phyloP scores from a whole-genome alignment of 2,888 invertebrate species.

The Sinodicranocentrus sp. region DNA sequence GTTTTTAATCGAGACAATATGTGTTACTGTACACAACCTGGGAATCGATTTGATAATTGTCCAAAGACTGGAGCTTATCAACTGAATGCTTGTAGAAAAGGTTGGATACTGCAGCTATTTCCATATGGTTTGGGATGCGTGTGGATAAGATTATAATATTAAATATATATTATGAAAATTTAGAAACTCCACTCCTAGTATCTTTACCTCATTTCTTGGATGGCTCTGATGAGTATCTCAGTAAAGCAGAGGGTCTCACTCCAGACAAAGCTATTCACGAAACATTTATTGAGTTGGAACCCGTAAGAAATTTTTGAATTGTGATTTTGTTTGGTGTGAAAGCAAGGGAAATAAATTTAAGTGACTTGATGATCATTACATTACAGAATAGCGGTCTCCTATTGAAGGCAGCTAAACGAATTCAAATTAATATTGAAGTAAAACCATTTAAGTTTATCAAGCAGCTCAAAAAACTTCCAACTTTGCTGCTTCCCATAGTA shows the following conservation, averaged over 20 bases:
- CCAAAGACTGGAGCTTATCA: slow-evolving; percentile 68
- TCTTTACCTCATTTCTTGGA: slow-evolving; percentile 70
- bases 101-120: too few relatives aligned
- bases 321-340: slow-evolving; percentile 3
- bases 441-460: slow-evolving; percentile 60
- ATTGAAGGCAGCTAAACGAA: slow-evolving; percentile 64
- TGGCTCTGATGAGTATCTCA: slow-evolving; percentile 54
- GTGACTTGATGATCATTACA: neutral
- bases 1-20: slow-evolving; percentile 66
- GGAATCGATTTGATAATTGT: slow-evolving; percentile 59
- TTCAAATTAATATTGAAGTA: slow-evolving; percentile 71
- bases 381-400: slow-evolving; percentile 64
- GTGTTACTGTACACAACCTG: slow-evolving; percentile 70
- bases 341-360: neutral
- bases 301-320: slow-evolving; percentile 54
- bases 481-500: slow-evolving; percentile 61
- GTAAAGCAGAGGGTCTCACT: slow-evolving; percentile 52
- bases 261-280: slow-evolving; percentile 61
- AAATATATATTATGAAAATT: too few relatives aligned
- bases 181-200: slow-evolving; percentile 65
- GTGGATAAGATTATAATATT: too few relatives aligned
- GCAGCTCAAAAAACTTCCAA: slow-evolving; percentile 63
- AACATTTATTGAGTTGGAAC: slow-evolving; percentile 70
- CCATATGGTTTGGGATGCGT: too few relatives aligned
- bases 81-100: slow-evolving; percentile 67